phyloP scores from a whole-genome alignment of 2,797 vertebrate species.

The Sebastes alutus region DNA sequence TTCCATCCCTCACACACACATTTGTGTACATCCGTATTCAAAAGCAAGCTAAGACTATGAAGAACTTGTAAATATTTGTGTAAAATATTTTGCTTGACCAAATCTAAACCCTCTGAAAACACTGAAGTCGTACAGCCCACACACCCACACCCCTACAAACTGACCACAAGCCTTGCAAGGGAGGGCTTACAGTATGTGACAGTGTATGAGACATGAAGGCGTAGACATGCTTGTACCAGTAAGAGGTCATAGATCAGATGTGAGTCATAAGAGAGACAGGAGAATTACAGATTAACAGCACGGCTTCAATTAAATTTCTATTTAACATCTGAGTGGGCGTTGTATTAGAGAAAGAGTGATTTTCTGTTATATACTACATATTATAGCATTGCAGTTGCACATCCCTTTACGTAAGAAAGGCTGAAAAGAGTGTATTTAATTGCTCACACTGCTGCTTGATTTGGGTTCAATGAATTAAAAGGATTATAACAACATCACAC shows the following conservation, averaged over 20 bases:
- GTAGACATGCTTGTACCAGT: not conserved
- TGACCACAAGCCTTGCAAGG: not conserved
- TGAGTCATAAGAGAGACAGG: constrained; percentile 11
- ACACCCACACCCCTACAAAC: not conserved
- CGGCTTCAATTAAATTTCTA: not conserved
- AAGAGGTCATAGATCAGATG: constrained; percentile 20
- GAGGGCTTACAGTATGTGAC: constrained; percentile 1
- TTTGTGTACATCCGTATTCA: not conserved
- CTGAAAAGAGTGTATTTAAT: not conserved
- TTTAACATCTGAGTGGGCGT: not conserved
- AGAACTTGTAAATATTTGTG: not conserved
- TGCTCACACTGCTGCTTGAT: not conserved
- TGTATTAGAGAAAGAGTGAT: not conserved
- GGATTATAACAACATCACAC: not conserved
- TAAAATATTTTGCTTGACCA: not conserved
- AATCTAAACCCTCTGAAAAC: not conserved
- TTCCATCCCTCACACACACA: not conserved
- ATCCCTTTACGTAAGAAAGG: not conserved
- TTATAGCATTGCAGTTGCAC: not conserved
- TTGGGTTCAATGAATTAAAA: not conserved
- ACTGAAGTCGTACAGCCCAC: not conserved
- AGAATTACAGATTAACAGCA: not conserved
- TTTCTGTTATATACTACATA: not conserved
- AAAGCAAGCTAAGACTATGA: not conserved
- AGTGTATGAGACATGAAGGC: constrained; percentile 16